phyloP scores from a whole-genome alignment of 92 coral and sea anemone species.

The Phenganax subtilis region DNA sequence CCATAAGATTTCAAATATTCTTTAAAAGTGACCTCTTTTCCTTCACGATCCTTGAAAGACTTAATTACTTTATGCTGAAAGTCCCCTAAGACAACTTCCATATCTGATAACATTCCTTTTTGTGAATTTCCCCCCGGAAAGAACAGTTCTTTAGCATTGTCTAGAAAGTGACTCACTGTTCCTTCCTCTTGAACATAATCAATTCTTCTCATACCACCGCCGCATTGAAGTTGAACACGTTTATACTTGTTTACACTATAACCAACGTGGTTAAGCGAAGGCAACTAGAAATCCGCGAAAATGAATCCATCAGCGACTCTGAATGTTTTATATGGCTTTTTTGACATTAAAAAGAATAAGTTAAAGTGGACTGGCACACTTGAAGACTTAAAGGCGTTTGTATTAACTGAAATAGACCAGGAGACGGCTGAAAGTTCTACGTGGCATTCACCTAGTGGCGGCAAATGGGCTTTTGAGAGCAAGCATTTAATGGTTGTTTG shows the following conservation, averaged over 20 bases:
- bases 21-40: conserved; percentile 14
- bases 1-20: conserved; percentile 19
- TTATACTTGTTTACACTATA: conserved; percentile 8
- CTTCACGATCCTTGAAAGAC: conserved; percentile 12
- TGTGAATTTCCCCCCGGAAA: conserved; percentile 28
- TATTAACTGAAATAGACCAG: too few species aligned
- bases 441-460: too few species aligned
- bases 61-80: conserved; percentile 28
- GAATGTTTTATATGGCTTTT: too few species aligned
- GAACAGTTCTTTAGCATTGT: conserved; percentile 28
- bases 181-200: conserved; percentile 18
- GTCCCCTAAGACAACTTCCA: conserved; percentile 20
- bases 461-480: too few species aligned
- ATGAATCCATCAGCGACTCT: too few species aligned
- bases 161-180: conserved; percentile 1
- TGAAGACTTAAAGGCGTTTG: too few species aligned
- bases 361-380: too few species aligned
- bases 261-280: neutral
- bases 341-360: too few species aligned
- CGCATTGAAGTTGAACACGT: conserved; percentile 17
- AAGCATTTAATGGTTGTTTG: neutral
- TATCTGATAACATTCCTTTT: conserved; percentile 17
- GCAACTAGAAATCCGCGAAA: too few species aligned
- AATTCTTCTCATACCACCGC: conserved; percentile 29
- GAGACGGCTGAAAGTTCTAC: too few species aligned